Conservation (phyloP, 2,113 vertebrate species). For the Ranitomeya variabilis region DNA sequence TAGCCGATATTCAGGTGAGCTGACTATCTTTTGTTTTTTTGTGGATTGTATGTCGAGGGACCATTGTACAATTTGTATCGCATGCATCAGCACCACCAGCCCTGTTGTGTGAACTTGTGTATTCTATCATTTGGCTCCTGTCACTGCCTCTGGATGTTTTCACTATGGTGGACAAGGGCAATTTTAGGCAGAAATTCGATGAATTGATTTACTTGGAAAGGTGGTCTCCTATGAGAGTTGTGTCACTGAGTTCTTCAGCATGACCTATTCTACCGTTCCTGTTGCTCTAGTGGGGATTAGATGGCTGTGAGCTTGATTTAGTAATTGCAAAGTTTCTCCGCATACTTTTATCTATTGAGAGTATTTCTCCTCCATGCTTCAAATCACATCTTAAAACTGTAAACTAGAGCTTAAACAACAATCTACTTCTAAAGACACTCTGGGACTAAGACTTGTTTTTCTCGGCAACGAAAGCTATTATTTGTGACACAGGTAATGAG, state of each 20-base stretch:
- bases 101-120: neutral
- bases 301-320: neutral
- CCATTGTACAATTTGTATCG: neutral
- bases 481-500: constrained; percentile 52
- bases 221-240: no score
- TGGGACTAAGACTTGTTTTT: constrained; percentile 22
- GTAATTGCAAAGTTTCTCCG: neutral
- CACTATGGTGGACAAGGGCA: neutral
- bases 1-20: no score
- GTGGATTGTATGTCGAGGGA: no score
- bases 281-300: neutral
- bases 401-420: constrained; percentile 4
- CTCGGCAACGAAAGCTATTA: constrained; percentile 23
- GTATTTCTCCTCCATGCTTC: neutral
- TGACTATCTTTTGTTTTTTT: no score
- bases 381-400: constrained; percentile 20
- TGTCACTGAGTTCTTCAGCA: no score
- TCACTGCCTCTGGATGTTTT: neutral
- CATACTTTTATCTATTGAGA: neutral
- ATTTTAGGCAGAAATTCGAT: no score
- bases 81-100: neutral
- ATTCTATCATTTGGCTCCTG: neutral
- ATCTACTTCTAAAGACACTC: constrained; percentile 31
- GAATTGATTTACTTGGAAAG: no score
- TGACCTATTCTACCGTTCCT: neutral